Evolutionary conservation across 1,140 invertebrate species (phyloP), one percentile per base, ranked within the genome.

Genomic region (Achatina immaculata): DNA sequence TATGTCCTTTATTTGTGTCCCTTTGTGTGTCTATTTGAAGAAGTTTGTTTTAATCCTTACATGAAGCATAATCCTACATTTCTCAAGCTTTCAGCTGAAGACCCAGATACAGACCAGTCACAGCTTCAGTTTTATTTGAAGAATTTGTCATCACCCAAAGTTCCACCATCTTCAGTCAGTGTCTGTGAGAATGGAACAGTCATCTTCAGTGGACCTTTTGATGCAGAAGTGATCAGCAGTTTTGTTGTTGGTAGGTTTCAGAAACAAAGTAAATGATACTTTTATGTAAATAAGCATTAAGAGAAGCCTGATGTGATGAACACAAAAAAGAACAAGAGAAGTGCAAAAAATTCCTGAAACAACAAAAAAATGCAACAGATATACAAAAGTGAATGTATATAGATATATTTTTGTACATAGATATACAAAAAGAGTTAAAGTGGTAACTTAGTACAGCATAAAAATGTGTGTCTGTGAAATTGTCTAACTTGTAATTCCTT

Each of bases 81-180:
- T 16, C 43, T 68, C 45, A 55, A 82, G 78, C 65, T 84, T 24
- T 58, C 58, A 72, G 82, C 82, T 11, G 62, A 9, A 38, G 82
- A 83, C 36, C 36, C 28, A 31, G 82, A 83, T 42, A 73, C 82
- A 11, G n/a, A 73, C 3, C 48, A 34, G 9, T 36, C 45, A n/a
- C 24, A 48, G 19, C 55, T 83, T 7, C 28, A 31, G 16, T 83
- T 69, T 78, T 51, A 38, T 21, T 14, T 75, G 4, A 2, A 24
- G 34, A 71, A 43, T 38, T 42, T 38, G 7, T 43, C 65, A 48
- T 31, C 48, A 19, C 38, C 66, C 31, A 24, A 48, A 28, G 82
- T 36, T 3, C 42, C 36, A 66, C 1, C 24, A 42, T 69, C n/a
- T 31, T 24, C 78, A 28, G 24, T 19, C 9, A 16, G 42, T 9